Percentiles rank a stretch among this genome's conserved stretches.
These are phyloP conservation scores for Equus przewalskii DNA, from an alignment of 2,113 vertebrate genomes.

Conservation along the genomic window DNA sequence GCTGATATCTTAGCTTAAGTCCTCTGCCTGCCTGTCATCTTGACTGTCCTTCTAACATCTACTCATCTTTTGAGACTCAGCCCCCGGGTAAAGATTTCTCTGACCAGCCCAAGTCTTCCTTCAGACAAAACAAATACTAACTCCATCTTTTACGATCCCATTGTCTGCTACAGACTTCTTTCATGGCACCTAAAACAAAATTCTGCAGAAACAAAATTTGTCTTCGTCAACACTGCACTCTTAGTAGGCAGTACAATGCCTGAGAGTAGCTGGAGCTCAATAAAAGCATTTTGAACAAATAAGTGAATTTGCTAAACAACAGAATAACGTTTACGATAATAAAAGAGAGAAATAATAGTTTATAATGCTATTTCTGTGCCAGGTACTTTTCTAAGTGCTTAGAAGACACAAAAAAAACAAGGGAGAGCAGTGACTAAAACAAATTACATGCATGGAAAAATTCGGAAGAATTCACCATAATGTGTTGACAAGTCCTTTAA, in stretches of 20 bases:
- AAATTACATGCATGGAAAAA: background rate
- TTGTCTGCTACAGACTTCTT: background rate
- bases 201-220: background rate
- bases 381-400: background rate
- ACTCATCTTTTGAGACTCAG: background rate
- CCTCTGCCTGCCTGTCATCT: background rate
- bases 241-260: background rate
- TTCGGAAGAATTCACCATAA: background rate
- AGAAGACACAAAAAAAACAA: background rate
- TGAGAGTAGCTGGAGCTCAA: background rate
- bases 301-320: background rate
- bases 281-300: conserved; percentile 47
- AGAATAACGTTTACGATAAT: background rate
- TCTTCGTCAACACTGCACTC: background rate
- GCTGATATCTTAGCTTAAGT: background rate
- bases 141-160: background rate
- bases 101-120: background rate
- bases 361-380: background rate
- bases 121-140: background rate
- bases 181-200: conserved; percentile 6
- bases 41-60: background rate
- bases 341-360: conserved; percentile 25
- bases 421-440: background rate
- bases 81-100: background rate
- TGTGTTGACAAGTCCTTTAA: background rate